These are phyloP conservation scores for Listrodromus nycthemerus DNA, from an alignment of 2,888 invertebrate genomes.

Conservation along the genomic window DNA sequence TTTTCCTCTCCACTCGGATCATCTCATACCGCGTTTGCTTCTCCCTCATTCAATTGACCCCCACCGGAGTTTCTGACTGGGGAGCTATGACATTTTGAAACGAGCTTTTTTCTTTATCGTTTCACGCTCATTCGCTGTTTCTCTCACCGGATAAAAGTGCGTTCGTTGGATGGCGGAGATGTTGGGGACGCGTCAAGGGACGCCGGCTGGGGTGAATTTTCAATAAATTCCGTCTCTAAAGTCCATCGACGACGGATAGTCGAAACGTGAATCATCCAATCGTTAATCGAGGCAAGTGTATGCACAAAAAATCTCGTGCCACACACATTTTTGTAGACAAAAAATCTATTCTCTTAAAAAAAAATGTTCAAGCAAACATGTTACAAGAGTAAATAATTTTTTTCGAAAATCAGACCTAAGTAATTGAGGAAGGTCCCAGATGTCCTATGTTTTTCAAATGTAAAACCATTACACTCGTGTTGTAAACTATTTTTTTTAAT, in stretches of 20 bases:
- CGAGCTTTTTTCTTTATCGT: constrained; percentile 55
- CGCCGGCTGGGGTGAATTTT: constrained; percentile 51
- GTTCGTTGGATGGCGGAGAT: not conserved
- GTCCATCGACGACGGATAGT: constrained; percentile 65
- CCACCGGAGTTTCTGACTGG: constrained; percentile 28
- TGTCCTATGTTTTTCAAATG: not conserved
- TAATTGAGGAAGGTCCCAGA: not conserved
- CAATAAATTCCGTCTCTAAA: constrained; percentile 67
- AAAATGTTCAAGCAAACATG: too few relatives aligned
- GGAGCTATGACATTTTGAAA: constrained; percentile 51
- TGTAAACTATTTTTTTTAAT: not conserved
- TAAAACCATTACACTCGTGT: not conserved
- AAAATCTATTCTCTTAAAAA: too few relatives aligned
- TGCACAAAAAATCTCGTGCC: constrained; percentile 39
- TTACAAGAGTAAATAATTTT: too few relatives aligned
- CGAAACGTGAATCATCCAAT: constrained; percentile 61
- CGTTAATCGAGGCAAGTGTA: constrained; percentile 50
- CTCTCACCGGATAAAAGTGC: not conserved
- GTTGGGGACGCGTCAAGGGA: constrained; percentile 30
- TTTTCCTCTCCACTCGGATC: constrained; percentile 34
- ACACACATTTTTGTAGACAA: too few relatives aligned
- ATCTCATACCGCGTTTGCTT: constrained; percentile 35
- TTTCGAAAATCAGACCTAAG: too few relatives aligned
- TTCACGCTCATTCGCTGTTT: constrained; percentile 39
- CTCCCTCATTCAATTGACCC: constrained; percentile 63